These are phyloP conservation scores for Hippocampus mohnikei DNA, from an alignment of 2,113 vertebrate species.

Conservation along the genomic window DNA sequence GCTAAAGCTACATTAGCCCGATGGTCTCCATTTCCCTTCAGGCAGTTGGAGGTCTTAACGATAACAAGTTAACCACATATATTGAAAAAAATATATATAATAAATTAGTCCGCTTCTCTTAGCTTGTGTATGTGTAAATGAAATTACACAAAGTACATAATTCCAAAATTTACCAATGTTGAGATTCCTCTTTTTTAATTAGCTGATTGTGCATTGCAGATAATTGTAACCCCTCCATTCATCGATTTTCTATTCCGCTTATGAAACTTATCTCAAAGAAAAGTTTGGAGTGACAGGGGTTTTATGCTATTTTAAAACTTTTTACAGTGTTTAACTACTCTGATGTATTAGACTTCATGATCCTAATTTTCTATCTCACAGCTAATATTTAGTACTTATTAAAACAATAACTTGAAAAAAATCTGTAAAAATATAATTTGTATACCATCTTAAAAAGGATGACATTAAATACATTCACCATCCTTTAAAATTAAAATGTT, in stretches of 20 bases:
- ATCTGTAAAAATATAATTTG: constrained; percentile 31
- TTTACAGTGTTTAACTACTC: constrained; percentile 28
- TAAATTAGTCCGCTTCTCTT: constrained; percentile 7
- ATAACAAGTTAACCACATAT: background rate
- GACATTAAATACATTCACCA: constrained; percentile 41
- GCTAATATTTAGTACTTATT: constrained; percentile 2
- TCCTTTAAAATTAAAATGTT: constrained; percentile 27
- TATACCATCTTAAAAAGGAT: constrained; percentile 20
- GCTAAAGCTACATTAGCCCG: constrained; percentile 14
- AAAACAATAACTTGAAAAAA: constrained; percentile 18
- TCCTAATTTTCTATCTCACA: constrained; percentile 7
- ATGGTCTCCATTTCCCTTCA: background rate
- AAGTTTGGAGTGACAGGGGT: too few species aligned
- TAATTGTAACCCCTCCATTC: constrained; percentile 10
- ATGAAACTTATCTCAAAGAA: background rate
- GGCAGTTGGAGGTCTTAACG: background rate
- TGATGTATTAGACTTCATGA: background rate
- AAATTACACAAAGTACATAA: background rate
- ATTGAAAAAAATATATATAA: constrained; percentile 13
- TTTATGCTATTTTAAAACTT: background rate
- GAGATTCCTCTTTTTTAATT: constrained; percentile 3
- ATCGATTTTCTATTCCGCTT: background rate
- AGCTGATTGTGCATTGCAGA: constrained; percentile 36
- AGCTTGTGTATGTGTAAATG: constrained; percentile 4
- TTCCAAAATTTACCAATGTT: background rate